These are phyloP conservation scores for Tetragnatha versicolor DNA, from an alignment of 1,140 invertebrate species.

Conservation along the genomic window DNA sequence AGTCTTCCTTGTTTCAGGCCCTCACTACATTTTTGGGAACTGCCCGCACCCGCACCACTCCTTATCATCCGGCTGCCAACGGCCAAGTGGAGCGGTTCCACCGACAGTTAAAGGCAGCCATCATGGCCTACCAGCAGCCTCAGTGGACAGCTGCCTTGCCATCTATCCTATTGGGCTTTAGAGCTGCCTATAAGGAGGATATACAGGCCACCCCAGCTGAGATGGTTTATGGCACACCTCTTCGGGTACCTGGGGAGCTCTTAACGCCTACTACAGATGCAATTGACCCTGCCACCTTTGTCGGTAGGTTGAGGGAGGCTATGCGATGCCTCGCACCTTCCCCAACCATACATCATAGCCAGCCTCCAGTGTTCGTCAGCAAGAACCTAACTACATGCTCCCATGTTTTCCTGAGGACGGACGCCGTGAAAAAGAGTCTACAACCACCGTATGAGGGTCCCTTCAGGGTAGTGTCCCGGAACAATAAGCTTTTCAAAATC, in stretches of 20 bases:
- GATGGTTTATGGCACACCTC: slow-evolving; percentile 54
- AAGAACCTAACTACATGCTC: not conserved
- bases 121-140: not conserved
- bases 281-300: not conserved
- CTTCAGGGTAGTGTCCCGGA: not conserved
- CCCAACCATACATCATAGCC: not conserved
- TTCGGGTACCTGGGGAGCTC: slow-evolving; percentile 56
- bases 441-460: not conserved
- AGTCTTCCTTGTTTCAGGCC: slow-evolving; percentile 9
- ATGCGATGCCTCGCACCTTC: not conserved
- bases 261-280: not conserved
- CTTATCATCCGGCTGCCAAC: slow-evolving; percentile 61
- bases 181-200: slow-evolving; percentile 1
- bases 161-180: not conserved
- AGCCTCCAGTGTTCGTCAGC: not conserved
- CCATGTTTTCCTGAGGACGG: not conserved
- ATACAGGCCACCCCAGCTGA: slow-evolving; percentile 40
- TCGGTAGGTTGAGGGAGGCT: not conserved
- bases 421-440: not conserved
- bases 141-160: not conserved
- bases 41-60: not conserved
- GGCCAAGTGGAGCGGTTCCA: slow-evolving; percentile 63
- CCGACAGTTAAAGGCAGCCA: slow-evolving; percentile 64
- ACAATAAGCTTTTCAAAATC: not conserved
- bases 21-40: slow-evolving; percentile 1